Conservation (phyloP, 2,888 invertebrate genomes). For the Acleris sparsana region DNA sequence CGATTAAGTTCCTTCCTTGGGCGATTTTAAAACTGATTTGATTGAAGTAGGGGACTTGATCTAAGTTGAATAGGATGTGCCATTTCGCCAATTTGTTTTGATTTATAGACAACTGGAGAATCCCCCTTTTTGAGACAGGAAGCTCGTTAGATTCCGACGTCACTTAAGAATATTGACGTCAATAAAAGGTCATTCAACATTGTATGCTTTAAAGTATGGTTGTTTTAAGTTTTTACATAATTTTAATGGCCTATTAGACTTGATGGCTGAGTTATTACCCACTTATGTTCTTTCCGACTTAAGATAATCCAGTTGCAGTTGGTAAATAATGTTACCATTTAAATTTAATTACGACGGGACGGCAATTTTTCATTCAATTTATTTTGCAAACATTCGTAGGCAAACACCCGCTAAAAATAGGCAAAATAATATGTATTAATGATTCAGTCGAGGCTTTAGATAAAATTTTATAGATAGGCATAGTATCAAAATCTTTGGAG, state of each 20-base stretch:
- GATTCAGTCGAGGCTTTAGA: no score
- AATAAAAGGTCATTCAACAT: constrained; percentile 43
- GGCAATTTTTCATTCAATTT: no score
- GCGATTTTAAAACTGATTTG: constrained; percentile 19
- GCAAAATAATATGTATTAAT: no score
- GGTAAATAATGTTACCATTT: neutral
- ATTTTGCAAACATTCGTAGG: no score
- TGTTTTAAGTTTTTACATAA: constrained; percentile 23
- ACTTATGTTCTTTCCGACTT: constrained; percentile 15
- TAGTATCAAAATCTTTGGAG: no score
- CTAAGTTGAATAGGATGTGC: constrained; percentile 62
- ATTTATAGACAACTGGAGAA: constrained; percentile 42
- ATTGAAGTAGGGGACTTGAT: constrained; percentile 17
- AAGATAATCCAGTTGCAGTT: constrained; percentile 8
- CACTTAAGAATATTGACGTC: constrained; percentile 48
- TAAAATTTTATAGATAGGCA: no score
- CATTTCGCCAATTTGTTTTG: constrained; percentile 69
- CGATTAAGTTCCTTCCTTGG: neutral
- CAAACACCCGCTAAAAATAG: no score
- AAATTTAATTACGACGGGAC: no score
- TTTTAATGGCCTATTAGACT: constrained; percentile 26
- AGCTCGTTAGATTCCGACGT: constrained; percentile 57
- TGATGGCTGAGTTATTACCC: constrained; percentile 17
- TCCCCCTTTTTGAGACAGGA: constrained; percentile 69
- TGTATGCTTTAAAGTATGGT: constrained; percentile 31